Evolutionary conservation across 2,888 invertebrate genomes (phyloP), one percentile per base, ranked within the genome.

Genomic region (Agrotis ipsilon): DNA sequence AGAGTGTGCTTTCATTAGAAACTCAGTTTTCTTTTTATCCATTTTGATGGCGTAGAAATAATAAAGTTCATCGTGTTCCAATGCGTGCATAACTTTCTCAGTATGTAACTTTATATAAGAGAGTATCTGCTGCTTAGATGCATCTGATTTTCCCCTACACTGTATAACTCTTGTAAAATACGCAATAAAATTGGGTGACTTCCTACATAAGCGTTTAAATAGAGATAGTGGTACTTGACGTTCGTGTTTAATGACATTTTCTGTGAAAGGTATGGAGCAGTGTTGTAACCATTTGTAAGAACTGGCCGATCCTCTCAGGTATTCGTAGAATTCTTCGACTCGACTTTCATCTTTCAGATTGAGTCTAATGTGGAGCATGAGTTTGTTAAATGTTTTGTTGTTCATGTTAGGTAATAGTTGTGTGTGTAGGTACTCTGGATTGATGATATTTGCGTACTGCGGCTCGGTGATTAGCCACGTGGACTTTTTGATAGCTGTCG

Each of bases 391-490:
- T 18, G 92, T 92, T 85, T 91, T 92, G 11, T 86, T 76, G 49
- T 87, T 91, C 93, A 95, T 94, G 57, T 87, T 80, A 13, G 92
- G 94, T 54, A 90, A 90, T 2, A 95, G 82, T 59, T 90, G 72
- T 7, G 84, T 79, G 68, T 91, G 78, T 13, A 95, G 82, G 79
- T 93, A 91, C 58, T 91, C 80, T 4, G 94, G 93, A 70, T 95
- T 93, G 58, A 95, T 87, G 62, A 94, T 89, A 75, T 92, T 79
- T 5, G 89, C 87, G 72, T 93, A 93, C 68, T 92, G 82, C 7
- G 84, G 77, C 27, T 94, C 92, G 2, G 89, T 92, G 49, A 95
- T 86, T 7, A 94, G 81, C 94, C 94, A 94, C n/a, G 84, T 80
- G 55, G 90, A 87, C 58, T 87, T 84, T 72, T 92, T 94, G 46